Base-by-base conservation (phyloP, 2,113 vertebrate species). In the Saiga tatarica region DNA sequence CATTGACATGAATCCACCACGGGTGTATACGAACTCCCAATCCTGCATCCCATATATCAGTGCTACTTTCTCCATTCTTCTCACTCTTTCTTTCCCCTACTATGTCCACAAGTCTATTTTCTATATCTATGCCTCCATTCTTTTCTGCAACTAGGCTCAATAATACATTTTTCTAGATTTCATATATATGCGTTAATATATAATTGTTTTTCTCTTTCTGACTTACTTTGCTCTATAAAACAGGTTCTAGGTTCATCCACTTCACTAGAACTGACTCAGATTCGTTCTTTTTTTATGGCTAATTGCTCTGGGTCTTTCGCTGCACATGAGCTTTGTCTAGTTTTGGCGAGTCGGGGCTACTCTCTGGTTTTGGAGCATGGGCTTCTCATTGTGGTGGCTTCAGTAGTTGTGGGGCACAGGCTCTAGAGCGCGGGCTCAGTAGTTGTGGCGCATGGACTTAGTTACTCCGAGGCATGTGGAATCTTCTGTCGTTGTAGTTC, bases 361-460 rank as follows among this genome's bases (percentile, higher is more conserved):
- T 23, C 67, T 71, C 67, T 39, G 11, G n/a, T 12, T 71, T 11
- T 39, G n/a, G 67, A 71, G 19, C n/a, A 23, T 6, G 67, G n/a
- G 67, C 67, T 39, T 71, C 67, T 39, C 10, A 23, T 6, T 39
- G 67, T 10, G 2, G 2, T 71, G n/a, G 67, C 67, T 39, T 71
- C 67, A 71, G 67, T 13, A 39, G 19, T 6, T 39, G n/a, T 19
- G 0, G 4, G 39, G n/a, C 67, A 12, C 19, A 39, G n/a, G n/a
- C 10, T 71, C n/a, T 12, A 39, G 67, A 6, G 2, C 10, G 0
- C 0, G 1, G 67, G 67, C 19, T 13, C 67, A 71, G 67, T 6
- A 12, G 19, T 1, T 3, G 67, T 6, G n/a, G n/a, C 0, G 2
- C n/a, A 2, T 6, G 19, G 67, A 36, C n/a, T 71, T 71, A n/a